Conservation (phyloP, 2,113 vertebrate genomes). For the Motacilla tschutschensis region DNA sequence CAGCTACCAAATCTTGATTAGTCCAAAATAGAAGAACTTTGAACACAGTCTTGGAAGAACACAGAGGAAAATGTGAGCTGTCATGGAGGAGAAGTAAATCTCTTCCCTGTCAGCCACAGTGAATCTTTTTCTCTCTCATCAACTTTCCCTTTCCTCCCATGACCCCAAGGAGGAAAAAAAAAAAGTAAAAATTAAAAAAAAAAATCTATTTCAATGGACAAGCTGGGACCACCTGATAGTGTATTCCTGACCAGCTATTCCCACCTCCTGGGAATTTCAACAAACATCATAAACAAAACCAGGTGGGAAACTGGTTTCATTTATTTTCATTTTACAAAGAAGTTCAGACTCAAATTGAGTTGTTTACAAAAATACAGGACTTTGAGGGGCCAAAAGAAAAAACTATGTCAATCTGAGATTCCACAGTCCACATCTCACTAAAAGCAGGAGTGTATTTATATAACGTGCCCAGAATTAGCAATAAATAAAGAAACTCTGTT, state of each 20-base stretch:
- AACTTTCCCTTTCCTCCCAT: not conserved
- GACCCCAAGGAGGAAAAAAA: not conserved
- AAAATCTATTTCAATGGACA: not conserved
- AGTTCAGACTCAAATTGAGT: conserved; percentile 21
- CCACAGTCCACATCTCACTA: conserved; percentile 20
- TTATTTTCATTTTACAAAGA: conserved; percentile 50
- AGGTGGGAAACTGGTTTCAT: conserved; percentile 41
- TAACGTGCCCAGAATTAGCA: conserved; percentile 18
- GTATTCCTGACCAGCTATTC: not conserved
- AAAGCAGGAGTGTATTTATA: conserved; percentile 31
- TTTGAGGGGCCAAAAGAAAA: conserved; percentile 30
- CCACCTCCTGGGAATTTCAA: conserved; percentile 13
- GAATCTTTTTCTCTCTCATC: not conserved
- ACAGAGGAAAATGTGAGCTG: conserved; percentile 22
- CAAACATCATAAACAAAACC: conserved; percentile 52
- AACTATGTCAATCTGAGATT: conserved; percentile 10
- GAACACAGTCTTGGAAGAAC: conserved; percentile 20
- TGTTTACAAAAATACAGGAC: conserved; percentile 51
- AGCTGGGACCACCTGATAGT: not conserved
- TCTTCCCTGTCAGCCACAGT: not conserved
- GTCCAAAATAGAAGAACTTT: conserved; percentile 19
- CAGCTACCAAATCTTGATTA: conserved; percentile 53
- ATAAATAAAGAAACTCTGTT: conserved; percentile 51
- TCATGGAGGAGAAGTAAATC: conserved; percentile 12
- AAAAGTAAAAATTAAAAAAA: not conserved